A percentile compares a stretch with the other conserved stretches of the same genome.
Conservation (phyloP, 1,140 invertebrate species). For the Phenacoccus solenopsis region DNA sequence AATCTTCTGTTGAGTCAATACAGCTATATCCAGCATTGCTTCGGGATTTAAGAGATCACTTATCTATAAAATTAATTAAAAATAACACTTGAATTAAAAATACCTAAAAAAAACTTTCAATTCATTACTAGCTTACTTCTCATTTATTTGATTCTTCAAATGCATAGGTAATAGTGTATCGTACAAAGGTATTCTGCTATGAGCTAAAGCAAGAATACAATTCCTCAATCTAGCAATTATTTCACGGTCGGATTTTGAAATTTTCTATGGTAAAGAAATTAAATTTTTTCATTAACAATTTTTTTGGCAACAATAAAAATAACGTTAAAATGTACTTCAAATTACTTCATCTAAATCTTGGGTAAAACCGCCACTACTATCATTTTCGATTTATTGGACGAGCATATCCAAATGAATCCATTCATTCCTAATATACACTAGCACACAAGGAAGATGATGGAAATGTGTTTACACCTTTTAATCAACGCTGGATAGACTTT, state of each 20-base stretch:
- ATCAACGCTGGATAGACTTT: slow-evolving; percentile 88
- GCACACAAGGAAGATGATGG: slow-evolving; percentile 79
- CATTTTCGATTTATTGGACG: slow-evolving; percentile 50
- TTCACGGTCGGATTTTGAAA: slow-evolving; percentile 58
- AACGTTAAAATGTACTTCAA: slow-evolving; percentile 17
- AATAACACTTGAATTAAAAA: neutral
- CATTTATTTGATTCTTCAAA: slow-evolving; percentile 83
- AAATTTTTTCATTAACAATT: too few species aligned
- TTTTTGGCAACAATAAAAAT: too few species aligned
- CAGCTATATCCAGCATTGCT: neutral
- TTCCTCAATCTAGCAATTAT: slow-evolving; percentile 77
- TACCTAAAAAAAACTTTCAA: neutral
- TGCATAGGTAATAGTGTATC: slow-evolving; percentile 86
- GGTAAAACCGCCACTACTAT: slow-evolving; percentile 62
- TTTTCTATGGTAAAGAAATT: too few species aligned
- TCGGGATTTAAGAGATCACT: slow-evolving; percentile 4
- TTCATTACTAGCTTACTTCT: slow-evolving; percentile 36
- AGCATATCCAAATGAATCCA: slow-evolving; percentile 90
- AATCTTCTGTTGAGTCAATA: neutral
- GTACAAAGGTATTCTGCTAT: slow-evolving; percentile 75
- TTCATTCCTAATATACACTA: slow-evolving; percentile 92
- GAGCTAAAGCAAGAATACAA: slow-evolving; percentile 71
- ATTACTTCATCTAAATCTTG: slow-evolving; percentile 58
- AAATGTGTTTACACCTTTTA: slow-evolving; percentile 88
- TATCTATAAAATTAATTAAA: neutral